phyloP scores from a whole-genome alignment of 2,888 invertebrate species.

The Polydrusus cervinus region DNA sequence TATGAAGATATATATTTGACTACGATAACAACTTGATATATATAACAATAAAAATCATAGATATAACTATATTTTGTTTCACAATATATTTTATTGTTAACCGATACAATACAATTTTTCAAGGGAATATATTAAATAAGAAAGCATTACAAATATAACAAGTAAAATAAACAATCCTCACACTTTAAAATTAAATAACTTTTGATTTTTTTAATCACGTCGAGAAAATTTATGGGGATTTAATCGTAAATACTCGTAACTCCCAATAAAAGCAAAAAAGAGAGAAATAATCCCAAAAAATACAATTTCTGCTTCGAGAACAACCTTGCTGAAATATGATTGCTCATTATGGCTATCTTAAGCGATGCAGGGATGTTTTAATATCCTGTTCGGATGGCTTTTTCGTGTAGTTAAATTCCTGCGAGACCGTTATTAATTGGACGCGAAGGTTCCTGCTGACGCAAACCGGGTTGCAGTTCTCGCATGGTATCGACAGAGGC shows the following conservation, averaged over 20 bases:
- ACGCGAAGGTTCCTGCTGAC: conserved; percentile 58
- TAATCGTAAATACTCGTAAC: not conserved
- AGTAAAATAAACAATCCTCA: too few relatives aligned
- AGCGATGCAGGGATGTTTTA: conserved; percentile 69
- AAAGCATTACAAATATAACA: too few relatives aligned
- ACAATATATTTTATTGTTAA: too few relatives aligned
- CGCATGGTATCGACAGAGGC: conserved; percentile 12
- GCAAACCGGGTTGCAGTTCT: conserved; percentile 27
- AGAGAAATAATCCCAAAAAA: conserved; percentile 9
- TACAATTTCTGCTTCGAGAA: conserved; percentile 36
- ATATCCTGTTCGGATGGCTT: conserved; percentile 69
- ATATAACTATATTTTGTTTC: too few relatives aligned
- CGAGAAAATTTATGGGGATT: conserved; percentile 1
- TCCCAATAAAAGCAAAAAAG: conserved; percentile 7
- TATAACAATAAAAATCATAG: too few relatives aligned
- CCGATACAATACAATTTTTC: too few relatives aligned
- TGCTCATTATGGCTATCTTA: conserved; percentile 67
- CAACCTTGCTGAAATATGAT: conserved; percentile 62
- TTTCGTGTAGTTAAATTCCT: conserved; percentile 70
- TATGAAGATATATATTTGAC: too few relatives aligned
- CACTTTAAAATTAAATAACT: too few relatives aligned
- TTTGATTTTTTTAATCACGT: too few relatives aligned
- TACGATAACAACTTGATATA: too few relatives aligned
- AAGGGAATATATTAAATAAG: too few relatives aligned
- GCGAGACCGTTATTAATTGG: conserved; percentile 69